Evolutionary conservation across 1,140 invertebrate species (phyloP).

Genomic region (Cydia strobilella): DNA sequence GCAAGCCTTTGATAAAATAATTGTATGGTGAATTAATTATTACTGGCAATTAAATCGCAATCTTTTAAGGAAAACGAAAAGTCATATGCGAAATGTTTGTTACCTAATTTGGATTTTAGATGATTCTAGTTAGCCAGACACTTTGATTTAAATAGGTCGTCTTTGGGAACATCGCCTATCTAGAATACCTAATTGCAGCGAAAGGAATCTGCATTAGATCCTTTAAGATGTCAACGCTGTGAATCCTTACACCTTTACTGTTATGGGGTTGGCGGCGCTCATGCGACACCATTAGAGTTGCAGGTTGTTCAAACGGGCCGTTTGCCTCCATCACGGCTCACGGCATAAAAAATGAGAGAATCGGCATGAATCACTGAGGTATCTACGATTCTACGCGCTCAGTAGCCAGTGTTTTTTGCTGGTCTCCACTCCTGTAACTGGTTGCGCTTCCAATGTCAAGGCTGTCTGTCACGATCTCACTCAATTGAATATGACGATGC

Average conservation of each 20-base stretch:
- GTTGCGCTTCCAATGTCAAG: conserved; percentile 52
- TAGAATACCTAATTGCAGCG: too few species aligned
- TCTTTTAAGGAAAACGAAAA: too few species aligned
- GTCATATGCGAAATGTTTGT: too few species aligned
- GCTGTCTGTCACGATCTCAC: conserved; percentile 30
- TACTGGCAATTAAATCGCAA: background rate
- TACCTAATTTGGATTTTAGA: too few species aligned
- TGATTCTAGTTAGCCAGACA: too few species aligned
- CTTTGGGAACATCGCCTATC: too few species aligned
- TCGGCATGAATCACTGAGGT: conserved; percentile 44
- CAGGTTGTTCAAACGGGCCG: background rate
- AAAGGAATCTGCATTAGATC: too few species aligned
- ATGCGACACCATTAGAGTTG: background rate
- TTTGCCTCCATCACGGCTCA: background rate
- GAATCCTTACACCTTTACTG: background rate
- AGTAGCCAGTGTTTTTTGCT: conserved; percentile 43
- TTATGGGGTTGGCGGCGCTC: background rate
- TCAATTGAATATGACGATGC: conserved; percentile 11
- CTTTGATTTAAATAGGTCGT: too few species aligned
- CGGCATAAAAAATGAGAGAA: conserved; percentile 22
- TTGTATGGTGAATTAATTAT: background rate
- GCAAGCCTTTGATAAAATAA: background rate
- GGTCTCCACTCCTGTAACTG: conserved; percentile 41
- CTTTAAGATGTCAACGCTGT: too few species aligned
- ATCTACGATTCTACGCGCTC: conserved; percentile 36